Base-by-base conservation (phyloP, 2,888 invertebrate species). In the Ectropis crepuscularia region DNA sequence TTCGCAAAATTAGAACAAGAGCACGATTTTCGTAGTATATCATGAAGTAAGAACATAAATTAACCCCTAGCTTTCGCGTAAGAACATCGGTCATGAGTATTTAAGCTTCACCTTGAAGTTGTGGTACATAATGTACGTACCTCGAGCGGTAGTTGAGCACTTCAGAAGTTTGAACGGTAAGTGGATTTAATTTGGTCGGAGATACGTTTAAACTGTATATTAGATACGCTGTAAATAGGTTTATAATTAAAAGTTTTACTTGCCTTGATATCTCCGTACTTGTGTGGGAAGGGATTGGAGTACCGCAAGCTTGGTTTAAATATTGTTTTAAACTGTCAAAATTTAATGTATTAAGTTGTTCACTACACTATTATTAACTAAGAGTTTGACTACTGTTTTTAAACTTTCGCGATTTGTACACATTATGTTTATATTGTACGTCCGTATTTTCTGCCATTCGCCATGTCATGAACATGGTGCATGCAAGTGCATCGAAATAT, bases 81-180 rank as follows among this genome's bases (percentile, higher is more conserved):
- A 74, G 74, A 79, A 80, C 81, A 81, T 78, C 70, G 85, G 86
- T 86, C 77, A 71, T 78, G 81, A 83, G 84, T 86, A 87, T 88
- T 88, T 86, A 87, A 88, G 80, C 77, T 78, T 76, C 72, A 73
- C 79, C 77, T 80, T 78, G 71, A 65, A 51, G 51, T 41, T 28
- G 16, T 42, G 12, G 41, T 39, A 66, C 45, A 38, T 54, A 7
- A 55, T 54, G 58, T 67, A 61, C 28, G n/a, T 45, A 62, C 65
- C 57, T 69, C 66, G 16, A 51, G 39, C 60, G 58, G 57, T 61
- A 67, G 67, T 63, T 53, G 65, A 70, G 57, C 68, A 68, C 63
- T 72, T 67, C 63, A 68, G 50, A 72, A 72, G 67, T 72, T 72
- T 65, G 57, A 64, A 58, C 63, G 58, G 61, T 70, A 63, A 70